Conservation (phyloP, 2,113 vertebrate species). For the Mustela nigripes region DNA sequence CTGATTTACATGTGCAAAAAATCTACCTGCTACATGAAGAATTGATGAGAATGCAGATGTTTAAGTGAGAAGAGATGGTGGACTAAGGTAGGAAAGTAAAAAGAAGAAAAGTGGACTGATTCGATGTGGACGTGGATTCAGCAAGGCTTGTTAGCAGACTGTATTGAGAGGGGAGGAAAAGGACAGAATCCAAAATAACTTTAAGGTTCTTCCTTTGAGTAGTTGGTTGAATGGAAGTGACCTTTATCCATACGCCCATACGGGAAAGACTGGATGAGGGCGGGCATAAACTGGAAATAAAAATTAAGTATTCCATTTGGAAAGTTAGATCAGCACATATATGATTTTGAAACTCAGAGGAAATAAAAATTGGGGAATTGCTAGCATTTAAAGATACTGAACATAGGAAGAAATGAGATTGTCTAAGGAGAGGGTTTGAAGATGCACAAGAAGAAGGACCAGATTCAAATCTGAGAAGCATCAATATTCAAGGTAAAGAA, state of each 20-base stretch:
- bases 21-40: not conserved
- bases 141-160: not conserved
- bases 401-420: not conserved
- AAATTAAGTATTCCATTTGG: not conserved
- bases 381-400: not conserved
- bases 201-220: not conserved
- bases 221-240: not conserved
- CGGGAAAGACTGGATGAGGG: not conserved
- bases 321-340: not conserved
- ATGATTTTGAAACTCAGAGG: not conserved
- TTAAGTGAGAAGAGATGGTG: not conserved
- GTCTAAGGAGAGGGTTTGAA: not conserved
- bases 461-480: not conserved
- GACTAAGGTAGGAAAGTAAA: not conserved
- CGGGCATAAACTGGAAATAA: not conserved
- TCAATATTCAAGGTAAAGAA: not conserved
- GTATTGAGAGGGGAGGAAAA: not conserved
- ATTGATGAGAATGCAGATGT: not conserved
- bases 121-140: not conserved
- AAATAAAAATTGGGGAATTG: not conserved
- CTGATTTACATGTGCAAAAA: slow-evolving; percentile 28
- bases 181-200: not conserved
- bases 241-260: not conserved
- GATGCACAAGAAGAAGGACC: not conserved
- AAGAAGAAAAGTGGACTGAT: not conserved